A percentile compares a stretch with the other conserved stretches of the same genome.
Evolutionary conservation across 2,797 vertebrate species (phyloP).

Genomic region (Pteropus rufus): DNA sequence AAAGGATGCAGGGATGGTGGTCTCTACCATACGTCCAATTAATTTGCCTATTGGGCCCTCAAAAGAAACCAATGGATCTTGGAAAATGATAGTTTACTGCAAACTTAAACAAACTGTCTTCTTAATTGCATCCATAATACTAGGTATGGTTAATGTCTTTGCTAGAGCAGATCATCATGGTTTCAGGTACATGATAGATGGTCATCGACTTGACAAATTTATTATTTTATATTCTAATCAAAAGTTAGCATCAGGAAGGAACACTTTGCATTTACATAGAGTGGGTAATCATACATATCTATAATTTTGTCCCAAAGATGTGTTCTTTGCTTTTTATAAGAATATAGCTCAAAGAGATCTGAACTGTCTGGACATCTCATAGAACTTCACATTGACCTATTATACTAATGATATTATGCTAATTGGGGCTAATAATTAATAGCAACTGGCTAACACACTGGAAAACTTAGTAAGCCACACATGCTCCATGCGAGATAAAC

Average conservation of each 20-base stretch:
- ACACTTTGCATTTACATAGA: neutral
- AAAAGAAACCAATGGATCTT: neutral
- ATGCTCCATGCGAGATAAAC: neutral
- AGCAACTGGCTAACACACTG: neutral
- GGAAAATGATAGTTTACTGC: neutral
- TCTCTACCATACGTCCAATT: neutral
- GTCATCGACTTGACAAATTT: neutral
- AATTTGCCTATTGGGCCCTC: neutral
- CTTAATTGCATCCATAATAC: neutral
- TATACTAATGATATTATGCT: neutral
- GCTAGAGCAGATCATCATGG: neutral
- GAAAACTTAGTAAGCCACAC: neutral
- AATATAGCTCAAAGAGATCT: neutral
- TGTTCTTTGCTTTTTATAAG: neutral
- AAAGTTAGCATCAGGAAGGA: neutral
- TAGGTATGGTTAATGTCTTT: neutral
- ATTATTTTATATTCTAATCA: neutral
- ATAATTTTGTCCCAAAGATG: neutral
- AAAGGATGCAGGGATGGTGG: neutral
- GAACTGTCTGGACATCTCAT: neutral
- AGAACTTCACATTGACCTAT: neutral
- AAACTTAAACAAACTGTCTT: neutral
- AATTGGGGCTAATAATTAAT: conserved; percentile 3
- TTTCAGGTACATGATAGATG: neutral
- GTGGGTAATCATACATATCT: neutral